Evolutionary conservation across 2,888 invertebrate genomes (phyloP).

Genomic region (Automeris io): DNA sequence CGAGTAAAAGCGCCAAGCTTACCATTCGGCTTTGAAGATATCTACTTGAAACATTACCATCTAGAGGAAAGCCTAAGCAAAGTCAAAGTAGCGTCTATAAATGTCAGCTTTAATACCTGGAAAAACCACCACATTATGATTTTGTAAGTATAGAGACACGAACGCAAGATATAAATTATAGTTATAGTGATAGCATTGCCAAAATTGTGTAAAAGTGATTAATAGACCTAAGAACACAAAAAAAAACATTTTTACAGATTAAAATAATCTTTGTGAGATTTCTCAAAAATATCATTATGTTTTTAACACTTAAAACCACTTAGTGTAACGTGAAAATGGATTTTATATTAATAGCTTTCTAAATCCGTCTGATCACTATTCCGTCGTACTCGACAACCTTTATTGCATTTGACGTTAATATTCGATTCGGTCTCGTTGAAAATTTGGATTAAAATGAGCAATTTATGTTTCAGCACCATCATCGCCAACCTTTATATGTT

Average conservation of each 20-base stretch:
- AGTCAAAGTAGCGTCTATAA: too few relatives aligned
- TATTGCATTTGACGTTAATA: slow-evolving; percentile 26
- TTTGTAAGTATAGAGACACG: too few relatives aligned
- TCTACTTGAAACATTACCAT: too few relatives aligned
- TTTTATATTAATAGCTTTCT: slow-evolving; percentile 17
- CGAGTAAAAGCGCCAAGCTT: too few relatives aligned
- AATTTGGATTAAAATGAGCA: slow-evolving; percentile 16
- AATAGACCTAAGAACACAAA: too few relatives aligned
- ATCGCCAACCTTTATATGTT: neutral
- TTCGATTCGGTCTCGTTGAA: slow-evolving; percentile 15
- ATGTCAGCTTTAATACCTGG: too few relatives aligned
- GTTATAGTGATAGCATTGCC: too few relatives aligned
- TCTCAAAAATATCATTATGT: neutral
- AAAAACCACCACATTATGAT: too few relatives aligned
- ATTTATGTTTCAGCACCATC: neutral
- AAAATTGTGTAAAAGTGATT: too few relatives aligned
- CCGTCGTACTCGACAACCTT: slow-evolving; percentile 16
- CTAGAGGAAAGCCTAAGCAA: too few relatives aligned
- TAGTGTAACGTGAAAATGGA: slow-evolving; percentile 11
- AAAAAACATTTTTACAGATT: neutral
- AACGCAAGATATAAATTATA: too few relatives aligned
- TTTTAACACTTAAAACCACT: slow-evolving; percentile 7
- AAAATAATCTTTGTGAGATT: neutral
- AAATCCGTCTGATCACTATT: slow-evolving; percentile 13
- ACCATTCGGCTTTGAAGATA: too few relatives aligned